These are phyloP conservation scores for Artemisiospiza belli DNA, from an alignment of 2,113 vertebrate species.

Conservation along the genomic window DNA sequence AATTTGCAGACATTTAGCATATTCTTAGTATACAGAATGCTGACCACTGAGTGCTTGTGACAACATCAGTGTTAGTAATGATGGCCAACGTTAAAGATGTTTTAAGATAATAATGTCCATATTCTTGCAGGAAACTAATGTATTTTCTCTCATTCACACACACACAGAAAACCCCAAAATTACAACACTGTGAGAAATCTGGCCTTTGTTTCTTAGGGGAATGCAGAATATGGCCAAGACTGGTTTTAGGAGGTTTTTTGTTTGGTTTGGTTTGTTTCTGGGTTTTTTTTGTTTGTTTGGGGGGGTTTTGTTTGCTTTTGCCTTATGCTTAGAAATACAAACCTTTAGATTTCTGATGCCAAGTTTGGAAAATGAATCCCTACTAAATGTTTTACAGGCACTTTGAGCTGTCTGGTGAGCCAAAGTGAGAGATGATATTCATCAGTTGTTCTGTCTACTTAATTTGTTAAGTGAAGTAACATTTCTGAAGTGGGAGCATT, in stretches of 20 bases:
- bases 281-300: no score
- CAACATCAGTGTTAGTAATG: not conserved
- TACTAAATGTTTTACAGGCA: not conserved
- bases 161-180: not conserved
- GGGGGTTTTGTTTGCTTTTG: not conserved
- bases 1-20: not conserved
- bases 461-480: not conserved
- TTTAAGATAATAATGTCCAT: not conserved
- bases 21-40: not conserved
- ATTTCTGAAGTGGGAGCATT: not conserved
- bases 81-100: not conserved
- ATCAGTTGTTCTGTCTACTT: not conserved
- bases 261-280: no score
- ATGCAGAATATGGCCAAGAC: not conserved
- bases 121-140: not conserved
- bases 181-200: not conserved
- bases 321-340: not conserved
- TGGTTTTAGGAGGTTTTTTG: not conserved
- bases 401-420: not conserved
- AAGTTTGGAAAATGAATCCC: not conserved
- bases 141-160: not conserved
- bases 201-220: not conserved
- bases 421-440: not conserved
- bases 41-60: not conserved
- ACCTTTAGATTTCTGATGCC: not conserved